These are phyloP conservation scores for Laodelphax striatellus DNA, from an alignment of 1,140 invertebrate species.

Conservation along the genomic window DNA sequence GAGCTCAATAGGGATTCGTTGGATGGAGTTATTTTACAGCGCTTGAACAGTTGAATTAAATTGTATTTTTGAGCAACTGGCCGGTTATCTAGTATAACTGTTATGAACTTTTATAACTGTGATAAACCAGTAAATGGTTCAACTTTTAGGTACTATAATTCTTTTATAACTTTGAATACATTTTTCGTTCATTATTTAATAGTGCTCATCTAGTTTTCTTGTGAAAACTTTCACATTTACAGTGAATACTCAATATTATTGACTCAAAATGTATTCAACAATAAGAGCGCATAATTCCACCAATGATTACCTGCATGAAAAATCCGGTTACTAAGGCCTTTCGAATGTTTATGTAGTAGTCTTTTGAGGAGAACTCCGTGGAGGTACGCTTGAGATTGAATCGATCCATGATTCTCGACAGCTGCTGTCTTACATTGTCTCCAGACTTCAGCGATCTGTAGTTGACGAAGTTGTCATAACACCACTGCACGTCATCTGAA, in stretches of 20 bases:
- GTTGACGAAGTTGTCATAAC: conserved; percentile 99
- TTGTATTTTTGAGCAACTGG: too few relatives aligned
- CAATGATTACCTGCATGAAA: conserved; percentile 99
- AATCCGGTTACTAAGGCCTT: conserved; percentile 97
- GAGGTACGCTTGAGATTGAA: conserved; percentile 88
- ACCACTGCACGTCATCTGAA: conserved; percentile 92
- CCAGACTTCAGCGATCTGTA: conserved; percentile 93
- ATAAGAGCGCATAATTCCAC: too few relatives aligned
- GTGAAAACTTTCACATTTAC: background rate
- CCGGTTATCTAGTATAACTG: too few relatives aligned
- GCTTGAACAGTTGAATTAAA: too few relatives aligned
- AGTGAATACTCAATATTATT: background rate
- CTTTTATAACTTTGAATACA: too few relatives aligned
- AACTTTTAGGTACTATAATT: too few relatives aligned
- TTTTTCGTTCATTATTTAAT: too few relatives aligned
- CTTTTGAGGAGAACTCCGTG: conserved; percentile 97
- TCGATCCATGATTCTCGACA: conserved; percentile 80
- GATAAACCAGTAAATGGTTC: too few relatives aligned
- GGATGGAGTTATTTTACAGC: too few relatives aligned
- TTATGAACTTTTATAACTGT: background rate
- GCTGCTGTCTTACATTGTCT: conserved; percentile 72
- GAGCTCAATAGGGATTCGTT: too few relatives aligned
- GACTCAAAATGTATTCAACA: background rate
- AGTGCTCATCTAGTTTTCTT: too few relatives aligned
- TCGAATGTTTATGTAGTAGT: conserved; percentile 98